Base-by-base conservation (phyloP, 1,140 invertebrate genomes). In the Philopotamus ludificatus region DNA sequence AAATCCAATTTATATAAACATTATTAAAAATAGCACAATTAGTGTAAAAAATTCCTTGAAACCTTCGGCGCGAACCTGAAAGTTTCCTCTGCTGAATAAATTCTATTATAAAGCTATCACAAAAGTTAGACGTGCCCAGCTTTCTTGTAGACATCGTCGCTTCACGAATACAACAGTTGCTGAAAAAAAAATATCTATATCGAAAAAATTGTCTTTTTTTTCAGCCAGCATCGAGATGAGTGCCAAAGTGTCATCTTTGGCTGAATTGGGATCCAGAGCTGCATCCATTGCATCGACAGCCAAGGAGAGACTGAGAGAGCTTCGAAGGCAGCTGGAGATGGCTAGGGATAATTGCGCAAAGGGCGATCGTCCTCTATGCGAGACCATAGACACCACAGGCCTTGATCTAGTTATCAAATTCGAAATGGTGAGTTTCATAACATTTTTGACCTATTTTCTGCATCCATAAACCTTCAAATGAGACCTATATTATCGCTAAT, bases 301-400 rank as follows among this genome's bases (percentile, higher is more conserved):
- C n/a, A 73, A 75, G 23, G 79, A 80, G 42, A 73, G 75, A 50
- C 74, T 81, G 7, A 74, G 71, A 45, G 84, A 87, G 62, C 76
- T 89, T 41, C 75, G 80, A 15, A 76, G 77, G 15, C 85, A 87
- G 63, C 76, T 89, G 42, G 83, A 86, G 51, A 75, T 75, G 59
- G 74, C 83, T 45, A 78, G 82, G 59, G 83, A 82, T 70, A 79
- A 83, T 64, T 89, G 87, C 70, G 73, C 75, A 12, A 62, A 73
- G 2, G 82, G 82, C 66, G 87, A 89, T 72, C 76, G 81, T 47
- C 79, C 83, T 10, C 79, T 89, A 2, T 89, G 87, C 73, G 86
- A 86, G 23, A 85, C 86, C 8, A 76, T 89, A 34, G 84, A 87
- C 68, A 81, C 85, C 10, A 77, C 83, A 26, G 83, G 83, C 16